These are phyloP conservation scores for Uria lomvia DNA, from an alignment of 2,113 vertebrate species.

Conservation along the genomic window DNA sequence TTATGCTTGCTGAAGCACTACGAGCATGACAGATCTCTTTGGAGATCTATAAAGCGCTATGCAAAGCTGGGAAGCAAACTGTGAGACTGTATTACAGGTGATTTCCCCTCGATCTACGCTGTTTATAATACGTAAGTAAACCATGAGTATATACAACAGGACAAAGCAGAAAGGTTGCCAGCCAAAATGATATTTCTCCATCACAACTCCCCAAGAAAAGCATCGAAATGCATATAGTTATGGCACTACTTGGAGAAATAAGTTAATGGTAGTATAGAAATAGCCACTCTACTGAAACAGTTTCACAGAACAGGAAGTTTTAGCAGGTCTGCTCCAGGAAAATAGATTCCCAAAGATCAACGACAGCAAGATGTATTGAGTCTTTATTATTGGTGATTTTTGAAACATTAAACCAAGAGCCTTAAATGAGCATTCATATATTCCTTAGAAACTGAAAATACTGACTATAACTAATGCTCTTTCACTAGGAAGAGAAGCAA, in stretches of 20 bases:
- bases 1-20: neutral
- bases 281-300: neutral
- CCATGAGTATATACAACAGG: neutral
- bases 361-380: neutral
- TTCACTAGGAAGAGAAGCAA: neutral
- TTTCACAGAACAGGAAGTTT: neutral
- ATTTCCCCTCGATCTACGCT: neutral
- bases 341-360: neutral
- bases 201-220: neutral
- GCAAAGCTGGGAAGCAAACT: neutral
- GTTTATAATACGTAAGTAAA: neutral
- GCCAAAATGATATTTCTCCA: neutral
- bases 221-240: neutral
- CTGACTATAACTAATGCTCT: too few relatives aligned
- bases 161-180: neutral
- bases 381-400: neutral
- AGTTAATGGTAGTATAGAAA: neutral
- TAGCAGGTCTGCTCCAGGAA: neutral
- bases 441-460: neutral
- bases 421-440: neutral
- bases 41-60: neutral
- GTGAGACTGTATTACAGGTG: neutral
- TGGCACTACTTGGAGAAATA: neutral
- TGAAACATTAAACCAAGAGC: neutral
- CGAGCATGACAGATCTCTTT: too few relatives aligned